Evolutionary conservation across 2,888 invertebrate genomes (phyloP).

Genomic region (Brachyopa scutellaris): DNA sequence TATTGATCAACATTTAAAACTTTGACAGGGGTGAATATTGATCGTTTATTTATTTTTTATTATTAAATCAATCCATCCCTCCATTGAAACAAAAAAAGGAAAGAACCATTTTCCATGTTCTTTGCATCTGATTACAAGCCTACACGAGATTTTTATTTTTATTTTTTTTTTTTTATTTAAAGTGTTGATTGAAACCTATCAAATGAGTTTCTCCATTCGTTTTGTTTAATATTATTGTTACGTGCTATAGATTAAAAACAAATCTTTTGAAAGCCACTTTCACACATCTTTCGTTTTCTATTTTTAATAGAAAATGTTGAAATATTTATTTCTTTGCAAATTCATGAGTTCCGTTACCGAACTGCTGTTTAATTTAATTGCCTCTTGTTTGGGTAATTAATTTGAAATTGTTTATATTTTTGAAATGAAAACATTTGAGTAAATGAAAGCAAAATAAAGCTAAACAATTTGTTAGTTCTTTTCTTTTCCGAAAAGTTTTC

Average conservation of each 20-base stretch:
- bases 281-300: slow-evolving; percentile 5
- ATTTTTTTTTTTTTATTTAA: not conserved
- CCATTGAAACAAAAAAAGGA: not conserved
- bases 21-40: slow-evolving; percentile 17
- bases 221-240: slow-evolving; percentile 1
- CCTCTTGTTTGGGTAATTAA: slow-evolving; percentile 54
- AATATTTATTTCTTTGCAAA: not conserved
- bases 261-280: slow-evolving; percentile 8
- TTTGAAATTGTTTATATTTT: slow-evolving; percentile 55
- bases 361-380: slow-evolving; percentile 24
- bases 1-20: slow-evolving; percentile 22
- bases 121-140: slow-evolving; percentile 1
- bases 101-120: slow-evolving; percentile 1
- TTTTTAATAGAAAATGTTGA: not conserved
- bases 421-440: slow-evolving; percentile 25
- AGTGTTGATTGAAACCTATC: slow-evolving; percentile 10
- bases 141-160: too few relatives aligned
- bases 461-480: too few relatives aligned
- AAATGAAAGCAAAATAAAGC: not conserved
- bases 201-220: slow-evolving; percentile 3
- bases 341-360: not conserved
- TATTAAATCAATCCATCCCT: slow-evolving; percentile 10
- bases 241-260: slow-evolving; percentile 11
- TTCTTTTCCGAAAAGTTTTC: not conserved
- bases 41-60: not conserved